phyloP scores from a whole-genome alignment of 2,113 vertebrate species.

The Gnathochromis pfefferi region DNA sequence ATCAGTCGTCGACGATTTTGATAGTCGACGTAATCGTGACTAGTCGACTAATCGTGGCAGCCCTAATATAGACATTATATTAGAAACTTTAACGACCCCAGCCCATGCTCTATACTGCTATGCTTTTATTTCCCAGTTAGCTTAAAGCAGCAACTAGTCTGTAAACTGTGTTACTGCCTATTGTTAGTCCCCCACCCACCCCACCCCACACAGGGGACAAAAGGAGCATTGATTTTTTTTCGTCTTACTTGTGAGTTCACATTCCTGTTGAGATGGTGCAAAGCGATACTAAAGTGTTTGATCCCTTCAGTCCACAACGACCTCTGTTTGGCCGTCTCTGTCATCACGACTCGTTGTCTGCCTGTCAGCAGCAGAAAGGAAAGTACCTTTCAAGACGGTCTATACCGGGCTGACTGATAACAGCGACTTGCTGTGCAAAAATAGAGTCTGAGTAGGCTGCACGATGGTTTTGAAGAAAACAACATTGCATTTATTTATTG shows the following conservation, averaged over 20 bases:
- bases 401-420: background rate
- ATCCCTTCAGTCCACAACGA: background rate
- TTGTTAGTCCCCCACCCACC: background rate
- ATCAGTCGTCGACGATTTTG: no score
- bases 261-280: background rate
- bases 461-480: background rate
- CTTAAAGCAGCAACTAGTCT: constrained; percentile 8
- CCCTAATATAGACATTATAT: background rate
- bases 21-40: no score
- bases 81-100: constrained; percentile 3
- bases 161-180: background rate
- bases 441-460: background rate
- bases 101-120: background rate
- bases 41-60: no score
- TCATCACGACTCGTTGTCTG: background rate
- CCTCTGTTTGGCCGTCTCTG: background rate
- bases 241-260: background rate
- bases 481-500: background rate
- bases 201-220: background rate
- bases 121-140: constrained; percentile 8
- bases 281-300: background rate
- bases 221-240: constrained; percentile 18
- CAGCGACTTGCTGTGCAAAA: background rate
- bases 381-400: background rate
- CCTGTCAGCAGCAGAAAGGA: background rate